Evolutionary conservation across 2,113 vertebrate genomes (phyloP).

Genomic region (Tonatia bakeri): DNA sequence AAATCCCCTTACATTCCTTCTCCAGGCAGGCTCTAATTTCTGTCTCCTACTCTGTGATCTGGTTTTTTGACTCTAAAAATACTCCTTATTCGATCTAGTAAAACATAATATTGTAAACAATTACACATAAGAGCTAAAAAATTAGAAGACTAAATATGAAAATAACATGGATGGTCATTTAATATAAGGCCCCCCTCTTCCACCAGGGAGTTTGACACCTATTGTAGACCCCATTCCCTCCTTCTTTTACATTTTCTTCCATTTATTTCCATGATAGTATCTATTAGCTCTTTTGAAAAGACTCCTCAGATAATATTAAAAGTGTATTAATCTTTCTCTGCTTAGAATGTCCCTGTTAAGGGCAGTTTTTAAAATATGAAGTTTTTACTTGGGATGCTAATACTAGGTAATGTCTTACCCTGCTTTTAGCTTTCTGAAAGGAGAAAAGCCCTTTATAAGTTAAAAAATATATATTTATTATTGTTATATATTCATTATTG

Average conservation of each 20-base stretch:
- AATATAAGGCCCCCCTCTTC: constrained; percentile 12
- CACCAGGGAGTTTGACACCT: not conserved
- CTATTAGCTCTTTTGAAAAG: constrained; percentile 55
- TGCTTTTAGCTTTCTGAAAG: constrained; percentile 48
- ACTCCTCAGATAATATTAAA: constrained; percentile 35
- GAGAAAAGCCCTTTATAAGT: constrained; percentile 34
- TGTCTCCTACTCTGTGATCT: not conserved
- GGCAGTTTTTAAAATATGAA: constrained; percentile 40
- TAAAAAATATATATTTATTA: not conserved
- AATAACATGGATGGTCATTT: constrained; percentile 36
- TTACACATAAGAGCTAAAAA: constrained; percentile 10
- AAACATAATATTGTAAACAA: constrained; percentile 44
- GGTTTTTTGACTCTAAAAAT: constrained; percentile 36
- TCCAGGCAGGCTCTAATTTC: not conserved
- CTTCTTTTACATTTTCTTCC: constrained; percentile 19
- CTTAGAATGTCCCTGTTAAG: constrained; percentile 18
- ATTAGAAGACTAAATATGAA: constrained; percentile 16
- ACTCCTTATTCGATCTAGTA: constrained; percentile 11
- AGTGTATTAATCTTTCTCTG: constrained; percentile 9
- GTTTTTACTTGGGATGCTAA: constrained; percentile 24
- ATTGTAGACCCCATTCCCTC: not conserved
- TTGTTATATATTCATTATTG: not conserved
- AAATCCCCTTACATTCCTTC: not conserved
- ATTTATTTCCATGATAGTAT: constrained; percentile 25
- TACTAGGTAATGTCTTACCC: constrained; percentile 9